Conservation (phyloP, 2,888 invertebrate genomes). For the Sepioteuthis lessoniana region DNA sequence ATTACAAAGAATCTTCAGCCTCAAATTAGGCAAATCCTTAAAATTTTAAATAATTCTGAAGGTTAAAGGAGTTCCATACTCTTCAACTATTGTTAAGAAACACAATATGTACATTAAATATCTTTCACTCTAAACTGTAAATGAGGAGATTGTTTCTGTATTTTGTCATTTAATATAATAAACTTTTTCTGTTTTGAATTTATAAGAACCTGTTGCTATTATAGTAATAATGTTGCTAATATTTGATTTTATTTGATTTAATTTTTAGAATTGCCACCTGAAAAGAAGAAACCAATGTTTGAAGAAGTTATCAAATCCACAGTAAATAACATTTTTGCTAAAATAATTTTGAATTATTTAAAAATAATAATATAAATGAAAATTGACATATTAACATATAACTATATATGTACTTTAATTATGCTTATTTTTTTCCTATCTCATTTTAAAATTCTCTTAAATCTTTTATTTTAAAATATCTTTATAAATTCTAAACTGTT, state of each 20-base stretch:
- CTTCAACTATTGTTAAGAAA: too few relatives aligned
- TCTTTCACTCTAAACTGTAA: too few relatives aligned
- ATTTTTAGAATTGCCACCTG: neutral
- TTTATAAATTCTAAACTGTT: neutral
- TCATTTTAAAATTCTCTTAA: neutral
- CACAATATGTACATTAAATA: too few relatives aligned
- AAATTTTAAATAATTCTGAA: too few relatives aligned
- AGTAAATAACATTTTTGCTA: neutral
- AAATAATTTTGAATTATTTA: neutral
- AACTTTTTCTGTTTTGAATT: neutral
- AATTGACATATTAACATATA: neutral
- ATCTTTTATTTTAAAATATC: neutral
- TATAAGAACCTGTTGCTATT: neutral
- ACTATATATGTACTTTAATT: neutral
- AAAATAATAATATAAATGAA: neutral
- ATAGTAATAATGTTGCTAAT: neutral
- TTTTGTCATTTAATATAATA: neutral
- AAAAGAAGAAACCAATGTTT: slow-evolving; percentile 38
- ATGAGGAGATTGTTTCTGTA: neutral
- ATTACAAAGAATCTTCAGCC: too few relatives aligned
- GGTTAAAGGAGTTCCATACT: too few relatives aligned
- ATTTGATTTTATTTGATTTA: neutral
- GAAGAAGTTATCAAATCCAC: slow-evolving; percentile 38
- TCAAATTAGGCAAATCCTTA: too few relatives aligned
- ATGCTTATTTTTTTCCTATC: neutral